Evolutionary conservation across 1,140 invertebrate genomes (phyloP).

Genomic region (Paraescarpia echinospica): DNA sequence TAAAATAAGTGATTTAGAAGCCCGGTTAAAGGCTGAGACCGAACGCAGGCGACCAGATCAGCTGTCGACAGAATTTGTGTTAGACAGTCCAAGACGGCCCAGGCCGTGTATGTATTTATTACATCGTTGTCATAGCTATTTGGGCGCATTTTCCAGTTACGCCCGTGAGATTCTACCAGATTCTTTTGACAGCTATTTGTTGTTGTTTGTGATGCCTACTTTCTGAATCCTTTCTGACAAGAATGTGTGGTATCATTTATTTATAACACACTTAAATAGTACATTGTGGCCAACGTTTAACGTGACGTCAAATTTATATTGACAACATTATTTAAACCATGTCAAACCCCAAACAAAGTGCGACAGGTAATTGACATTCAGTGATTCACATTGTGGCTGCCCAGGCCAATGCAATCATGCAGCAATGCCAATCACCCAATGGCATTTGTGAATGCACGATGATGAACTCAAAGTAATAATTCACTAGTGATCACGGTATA

Average conservation of each 20-base stretch:
- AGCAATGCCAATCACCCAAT: too few species aligned
- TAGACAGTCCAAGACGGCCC: slow-evolving; percentile 39
- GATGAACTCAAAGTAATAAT: too few species aligned
- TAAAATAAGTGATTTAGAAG: slow-evolving; percentile 69
- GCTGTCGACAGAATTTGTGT: slow-evolving; percentile 49
- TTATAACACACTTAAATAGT: not conserved
- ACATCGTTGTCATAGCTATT: not conserved
- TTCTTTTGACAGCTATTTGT: slow-evolving; percentile 1
- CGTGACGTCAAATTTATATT: not conserved
- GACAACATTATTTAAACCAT: not conserved
- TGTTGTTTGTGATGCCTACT: not conserved
- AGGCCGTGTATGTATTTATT: slow-evolving; percentile 39
- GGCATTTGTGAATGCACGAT: too few species aligned
- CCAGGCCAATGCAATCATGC: too few species aligned
- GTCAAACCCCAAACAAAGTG: too few species aligned
- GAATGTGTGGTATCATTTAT: not conserved
- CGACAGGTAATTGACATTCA: too few species aligned
- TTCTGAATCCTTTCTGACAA: not conserved
- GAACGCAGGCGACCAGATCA: slow-evolving; percentile 63
- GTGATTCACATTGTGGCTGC: too few species aligned
- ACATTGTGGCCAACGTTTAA: not conserved
- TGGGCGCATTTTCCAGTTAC: not conserved
- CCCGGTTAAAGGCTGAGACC: slow-evolving; percentile 68
- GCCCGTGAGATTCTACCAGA: not conserved
- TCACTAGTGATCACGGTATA: too few species aligned